Base-by-base conservation (phyloP, 2,888 invertebrate genomes). In the Volucella inflata region DNA sequence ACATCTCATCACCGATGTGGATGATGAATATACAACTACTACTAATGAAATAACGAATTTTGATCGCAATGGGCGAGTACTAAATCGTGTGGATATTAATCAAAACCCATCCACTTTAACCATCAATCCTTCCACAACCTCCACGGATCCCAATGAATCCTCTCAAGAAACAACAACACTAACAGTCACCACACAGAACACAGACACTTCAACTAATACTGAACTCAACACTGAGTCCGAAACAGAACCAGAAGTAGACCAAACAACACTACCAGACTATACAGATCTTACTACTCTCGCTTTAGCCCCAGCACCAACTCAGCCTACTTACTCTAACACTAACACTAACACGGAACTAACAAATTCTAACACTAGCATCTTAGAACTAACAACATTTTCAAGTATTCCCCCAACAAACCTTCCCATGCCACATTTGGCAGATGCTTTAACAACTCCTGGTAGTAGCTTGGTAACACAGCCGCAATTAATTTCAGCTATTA, bases 361-460 rank as follows among this genome's bases (percentile, higher is more conserved):
- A 74, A 74, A 83, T 50, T 51, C 74, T 64, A 85, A 60, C 68
- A 55, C 77, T 82, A 87, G 74, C 57, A 55, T 36, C 60, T 74
- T 87, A 79, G 85, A 87, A 82, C 50, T 87, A 87, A 85, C 77
- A 44, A 87, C 82, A 48, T 65, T 81, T 36, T 48, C 75, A 14
- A 78, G 71, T 64, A 87, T 87, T 68, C 87, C 87, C 65, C 88
- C 88, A 62, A 88, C 88, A 46, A 88, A 87, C 60, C 81, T 88
- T 14, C 88, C 88, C 65, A 78, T 87, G 75, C 88, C 88, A 57
- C 57, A 72, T 76, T 44, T 87, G 71, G 83, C 87, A 50, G 87
- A 87, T 53, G 79, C 83, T 83, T 80, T 81, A 83, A 88, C 88
- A 85, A 88, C 89, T 83, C 88, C 87, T 17, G 88, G 88, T 87